Evolutionary conservation across 2,113 vertebrate genomes (phyloP).

Genomic region (Strix uralensis): DNA sequence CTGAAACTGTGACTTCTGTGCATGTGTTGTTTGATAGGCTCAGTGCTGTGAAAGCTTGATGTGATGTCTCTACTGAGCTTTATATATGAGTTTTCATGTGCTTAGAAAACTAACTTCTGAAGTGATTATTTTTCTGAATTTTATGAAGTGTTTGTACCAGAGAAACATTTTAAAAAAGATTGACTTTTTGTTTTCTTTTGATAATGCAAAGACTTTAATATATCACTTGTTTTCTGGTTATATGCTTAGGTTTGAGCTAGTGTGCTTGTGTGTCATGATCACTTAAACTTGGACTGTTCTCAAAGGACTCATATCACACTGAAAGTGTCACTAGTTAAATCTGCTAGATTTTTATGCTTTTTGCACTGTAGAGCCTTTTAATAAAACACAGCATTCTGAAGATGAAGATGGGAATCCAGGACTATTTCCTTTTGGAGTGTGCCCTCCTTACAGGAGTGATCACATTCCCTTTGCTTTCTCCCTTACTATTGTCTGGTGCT

Average conservation of each 20-base stretch:
- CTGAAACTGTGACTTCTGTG: background rate
- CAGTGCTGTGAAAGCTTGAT: background rate
- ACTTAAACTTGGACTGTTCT: background rate
- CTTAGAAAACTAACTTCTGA: background rate
- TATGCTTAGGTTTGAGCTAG: background rate
- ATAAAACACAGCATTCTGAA: background rate
- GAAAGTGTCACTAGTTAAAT: background rate
- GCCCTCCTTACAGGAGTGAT: background rate
- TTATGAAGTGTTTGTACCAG: background rate
- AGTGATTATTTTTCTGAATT: background rate
- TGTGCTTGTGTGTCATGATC: background rate
- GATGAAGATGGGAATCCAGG: background rate
- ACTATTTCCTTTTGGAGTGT: background rate
- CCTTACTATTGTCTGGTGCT: background rate
- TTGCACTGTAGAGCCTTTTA: background rate
- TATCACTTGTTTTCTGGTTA: background rate
- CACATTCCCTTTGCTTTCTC: background rate
- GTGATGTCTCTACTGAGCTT: background rate
- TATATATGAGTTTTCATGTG: background rate
- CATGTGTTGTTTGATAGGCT: background rate
- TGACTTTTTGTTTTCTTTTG: background rate
- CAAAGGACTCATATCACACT: background rate
- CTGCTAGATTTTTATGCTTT: background rate
- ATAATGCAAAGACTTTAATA: background rate
- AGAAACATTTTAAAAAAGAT: background rate